Conservation (phyloP, 2,888 invertebrate species). For the Leptinotarsa juncta region DNA sequence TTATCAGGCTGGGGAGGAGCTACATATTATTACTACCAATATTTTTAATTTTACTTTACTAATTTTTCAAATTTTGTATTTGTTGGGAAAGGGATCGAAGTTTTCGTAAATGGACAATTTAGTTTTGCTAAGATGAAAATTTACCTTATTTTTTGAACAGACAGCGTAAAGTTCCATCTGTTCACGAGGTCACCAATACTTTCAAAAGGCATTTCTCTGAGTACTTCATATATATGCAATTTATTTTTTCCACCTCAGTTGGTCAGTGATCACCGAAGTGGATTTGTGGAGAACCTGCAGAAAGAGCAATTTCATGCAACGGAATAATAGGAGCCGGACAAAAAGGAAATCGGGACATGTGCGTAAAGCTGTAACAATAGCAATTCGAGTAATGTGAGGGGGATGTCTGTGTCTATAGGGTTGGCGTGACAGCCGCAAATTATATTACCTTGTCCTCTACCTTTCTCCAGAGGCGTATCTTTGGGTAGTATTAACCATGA, state of each 20-base stretch:
- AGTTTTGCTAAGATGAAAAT: too few relatives aligned
- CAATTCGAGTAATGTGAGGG: conserved; percentile 23
- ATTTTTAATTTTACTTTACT: too few relatives aligned
- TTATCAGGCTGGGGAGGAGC: too few relatives aligned
- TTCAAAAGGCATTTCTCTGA: too few relatives aligned
- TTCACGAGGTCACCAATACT: too few relatives aligned
- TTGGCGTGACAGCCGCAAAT: conserved; percentile 23
- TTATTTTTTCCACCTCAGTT: conserved; percentile 3
- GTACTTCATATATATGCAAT: too few relatives aligned
- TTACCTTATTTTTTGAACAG: too few relatives aligned
- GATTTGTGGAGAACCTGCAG: conserved; percentile 8
- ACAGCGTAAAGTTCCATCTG: too few relatives aligned
- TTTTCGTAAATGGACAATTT: too few relatives aligned
- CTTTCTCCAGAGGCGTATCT: conserved; percentile 12
- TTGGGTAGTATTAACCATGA: background rate
- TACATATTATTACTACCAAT: too few relatives aligned
- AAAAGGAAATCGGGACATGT: conserved; percentile 27
- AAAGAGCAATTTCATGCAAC: conserved; percentile 23
- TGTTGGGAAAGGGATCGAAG: too few relatives aligned
- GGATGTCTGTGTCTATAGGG: conserved; percentile 18
- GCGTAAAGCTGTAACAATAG: conserved; percentile 21
- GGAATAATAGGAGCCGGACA: conserved; percentile 14
- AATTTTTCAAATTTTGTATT: too few relatives aligned
- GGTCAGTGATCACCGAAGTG: background rate
- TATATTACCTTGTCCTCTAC: conserved; percentile 19